phyloP scores from a whole-genome alignment of 2,888 invertebrate species.

The Baronia brevicornis region DNA sequence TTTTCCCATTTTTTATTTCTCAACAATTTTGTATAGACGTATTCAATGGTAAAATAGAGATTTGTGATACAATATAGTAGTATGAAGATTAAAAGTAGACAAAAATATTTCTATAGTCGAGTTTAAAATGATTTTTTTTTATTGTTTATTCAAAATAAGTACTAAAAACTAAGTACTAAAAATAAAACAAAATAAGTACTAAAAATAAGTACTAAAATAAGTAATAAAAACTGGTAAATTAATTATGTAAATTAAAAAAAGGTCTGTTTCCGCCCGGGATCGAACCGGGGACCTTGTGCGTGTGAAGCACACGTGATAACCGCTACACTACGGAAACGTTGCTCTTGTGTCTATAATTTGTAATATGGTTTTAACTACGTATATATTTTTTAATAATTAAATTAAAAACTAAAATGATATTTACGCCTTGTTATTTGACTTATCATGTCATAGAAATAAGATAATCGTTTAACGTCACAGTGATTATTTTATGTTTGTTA shows the following conservation, averaged over 20 bases:
- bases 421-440: background rate
- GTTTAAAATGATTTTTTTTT: too few relatives aligned
- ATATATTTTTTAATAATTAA: conserved; percentile 2
- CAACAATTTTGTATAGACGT: background rate
- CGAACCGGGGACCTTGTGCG: conserved; percentile 84
- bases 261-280: conserved; percentile 79
- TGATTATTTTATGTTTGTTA: too few relatives aligned
- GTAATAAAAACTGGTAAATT: background rate
- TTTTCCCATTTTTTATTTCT: conserved; percentile 3
- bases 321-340: conserved; percentile 83
- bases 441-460: too few relatives aligned
- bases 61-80: too few relatives aligned
- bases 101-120: too few relatives aligned
- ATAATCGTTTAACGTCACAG: too few relatives aligned
- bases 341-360: background rate
- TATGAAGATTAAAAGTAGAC: too few relatives aligned
- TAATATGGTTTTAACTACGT: background rate
- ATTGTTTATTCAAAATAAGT: background rate
- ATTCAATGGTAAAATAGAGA: too few relatives aligned
- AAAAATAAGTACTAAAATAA: background rate
- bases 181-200: background rate
- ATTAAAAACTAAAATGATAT: conserved; percentile 5
- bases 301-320: conserved; percentile 88
- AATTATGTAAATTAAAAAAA: background rate
- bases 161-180: background rate